Conservation (phyloP, 1,140 invertebrate genomes). For the Cydia amplana region DNA sequence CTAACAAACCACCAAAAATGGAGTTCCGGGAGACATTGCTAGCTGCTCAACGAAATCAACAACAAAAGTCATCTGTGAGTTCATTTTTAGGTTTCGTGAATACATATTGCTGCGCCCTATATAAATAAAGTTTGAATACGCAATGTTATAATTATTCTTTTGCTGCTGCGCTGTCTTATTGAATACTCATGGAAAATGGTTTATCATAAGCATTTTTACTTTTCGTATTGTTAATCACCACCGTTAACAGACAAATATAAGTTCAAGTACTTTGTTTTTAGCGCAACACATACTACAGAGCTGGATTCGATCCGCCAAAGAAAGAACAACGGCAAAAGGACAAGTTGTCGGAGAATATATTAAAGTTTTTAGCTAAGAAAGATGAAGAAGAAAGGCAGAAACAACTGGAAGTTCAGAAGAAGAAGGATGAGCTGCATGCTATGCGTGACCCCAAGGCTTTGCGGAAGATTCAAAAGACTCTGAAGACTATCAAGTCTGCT, state of each 20-base stretch:
- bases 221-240: neutral
- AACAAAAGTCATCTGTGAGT: conserved; percentile 77
- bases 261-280: conserved; percentile 47
- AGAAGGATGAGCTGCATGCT: conserved; percentile 83
- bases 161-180: conserved; percentile 29
- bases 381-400: conserved; percentile 88
- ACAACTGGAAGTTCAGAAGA: conserved; percentile 82
- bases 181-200: conserved; percentile 42
- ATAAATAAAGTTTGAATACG: conserved; percentile 4
- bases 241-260: conserved; percentile 12
- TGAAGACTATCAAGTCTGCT: conserved; percentile 90
- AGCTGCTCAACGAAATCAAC: conserved; percentile 76
- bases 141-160: neutral
- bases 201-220: conserved; percentile 26
- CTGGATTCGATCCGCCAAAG: conserved; percentile 89
- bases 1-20: conserved; percentile 53
- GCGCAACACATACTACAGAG: conserved; percentile 83
- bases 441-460: conserved; percentile 87
- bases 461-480: conserved; percentile 83
- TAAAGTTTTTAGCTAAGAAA: conserved; percentile 89
- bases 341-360: conserved; percentile 86
- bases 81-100: conserved; percentile 13
- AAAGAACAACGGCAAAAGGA: conserved; percentile 86
- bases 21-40: conserved; percentile 74
- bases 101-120: conserved; percentile 19